Conservation (phyloP, 1,140 invertebrate genomes). For the Scaptomyza montana region DNA sequence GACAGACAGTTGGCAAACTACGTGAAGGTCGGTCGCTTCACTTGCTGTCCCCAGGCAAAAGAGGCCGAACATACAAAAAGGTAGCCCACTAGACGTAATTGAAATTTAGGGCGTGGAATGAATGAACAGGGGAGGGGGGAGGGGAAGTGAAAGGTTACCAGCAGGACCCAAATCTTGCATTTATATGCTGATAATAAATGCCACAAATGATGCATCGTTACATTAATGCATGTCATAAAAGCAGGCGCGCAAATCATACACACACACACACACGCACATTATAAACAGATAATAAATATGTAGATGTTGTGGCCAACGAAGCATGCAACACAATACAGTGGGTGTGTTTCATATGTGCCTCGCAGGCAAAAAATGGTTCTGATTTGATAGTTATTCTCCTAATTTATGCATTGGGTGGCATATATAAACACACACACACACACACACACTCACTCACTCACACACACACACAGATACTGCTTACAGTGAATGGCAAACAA, state of each 20-base stretch:
- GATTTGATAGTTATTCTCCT: constrained; percentile 10
- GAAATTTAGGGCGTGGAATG: constrained; percentile 48
- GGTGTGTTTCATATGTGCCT: constrained; percentile 13
- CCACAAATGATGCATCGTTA: constrained; percentile 81
- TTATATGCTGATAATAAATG: constrained; percentile 78
- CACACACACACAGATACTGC: not conserved
- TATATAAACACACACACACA: constrained; percentile 6
- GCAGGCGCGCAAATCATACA: constrained; percentile 18
- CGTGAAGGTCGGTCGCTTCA: constrained; percentile 17
- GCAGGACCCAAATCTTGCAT: constrained; percentile 64
- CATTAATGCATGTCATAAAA: constrained; percentile 76
- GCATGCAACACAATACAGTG: constrained; percentile 28
- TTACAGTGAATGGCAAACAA: constrained; percentile 8
- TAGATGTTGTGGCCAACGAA: constrained; percentile 44
- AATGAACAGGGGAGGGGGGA: not conserved
- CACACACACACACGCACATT: constrained; percentile 11
- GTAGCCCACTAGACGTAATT: constrained; percentile 15
- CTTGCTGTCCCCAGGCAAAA: constrained; percentile 28
- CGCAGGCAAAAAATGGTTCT: constrained; percentile 17
- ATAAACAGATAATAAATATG: constrained; percentile 64
- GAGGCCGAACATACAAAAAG: constrained; percentile 40
- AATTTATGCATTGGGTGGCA: constrained; percentile 17
- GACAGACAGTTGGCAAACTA: constrained; percentile 12
- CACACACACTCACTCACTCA: not conserved
- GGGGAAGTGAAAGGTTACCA: constrained; percentile 6